Evolutionary conservation across 1,140 invertebrate species (phyloP).

Genomic region (Nephotettix cincticeps): DNA sequence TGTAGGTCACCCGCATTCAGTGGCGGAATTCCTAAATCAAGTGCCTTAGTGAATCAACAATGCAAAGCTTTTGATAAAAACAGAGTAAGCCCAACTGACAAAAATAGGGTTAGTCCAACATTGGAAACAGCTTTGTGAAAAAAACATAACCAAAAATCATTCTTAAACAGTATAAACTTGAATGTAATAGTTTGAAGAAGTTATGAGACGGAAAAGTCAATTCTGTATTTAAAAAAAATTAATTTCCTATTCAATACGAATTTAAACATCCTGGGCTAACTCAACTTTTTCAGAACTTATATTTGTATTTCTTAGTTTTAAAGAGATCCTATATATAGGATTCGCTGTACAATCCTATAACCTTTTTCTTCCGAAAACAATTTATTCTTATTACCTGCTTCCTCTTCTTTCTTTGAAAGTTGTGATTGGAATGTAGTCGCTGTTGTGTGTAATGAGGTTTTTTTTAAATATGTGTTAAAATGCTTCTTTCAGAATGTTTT

Average conservation of each 20-base stretch:
- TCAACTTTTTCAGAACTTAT: background rate
- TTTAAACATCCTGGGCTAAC: background rate
- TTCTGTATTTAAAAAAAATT: no score
- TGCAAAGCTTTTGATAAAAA: constrained; percentile 32
- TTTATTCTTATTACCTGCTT: background rate
- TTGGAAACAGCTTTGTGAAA: constrained; percentile 36
- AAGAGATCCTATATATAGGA: background rate
- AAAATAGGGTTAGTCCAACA: constrained; percentile 29
- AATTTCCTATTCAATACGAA: no score
- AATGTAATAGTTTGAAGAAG: background rate
- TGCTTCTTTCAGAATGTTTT: background rate
- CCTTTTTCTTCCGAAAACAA: background rate
- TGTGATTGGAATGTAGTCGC: background rate
- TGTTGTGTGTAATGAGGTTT: background rate
- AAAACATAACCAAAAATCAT: background rate
- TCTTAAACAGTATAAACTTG: background rate
- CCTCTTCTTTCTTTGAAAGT: constrained; percentile 14
- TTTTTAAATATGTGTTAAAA: background rate
- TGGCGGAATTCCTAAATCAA: constrained; percentile 26
- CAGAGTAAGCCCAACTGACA: constrained; percentile 28
- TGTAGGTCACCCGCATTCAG: background rate
- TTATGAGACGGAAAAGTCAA: no score
- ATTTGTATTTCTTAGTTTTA: background rate
- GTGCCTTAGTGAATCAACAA: constrained; percentile 33
- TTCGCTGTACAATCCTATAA: background rate